Percentiles rank a stretch among this genome's conserved stretches.
Conservation (phyloP, 2,113 vertebrate genomes). For the Hippocampus abdominalis region DNA sequence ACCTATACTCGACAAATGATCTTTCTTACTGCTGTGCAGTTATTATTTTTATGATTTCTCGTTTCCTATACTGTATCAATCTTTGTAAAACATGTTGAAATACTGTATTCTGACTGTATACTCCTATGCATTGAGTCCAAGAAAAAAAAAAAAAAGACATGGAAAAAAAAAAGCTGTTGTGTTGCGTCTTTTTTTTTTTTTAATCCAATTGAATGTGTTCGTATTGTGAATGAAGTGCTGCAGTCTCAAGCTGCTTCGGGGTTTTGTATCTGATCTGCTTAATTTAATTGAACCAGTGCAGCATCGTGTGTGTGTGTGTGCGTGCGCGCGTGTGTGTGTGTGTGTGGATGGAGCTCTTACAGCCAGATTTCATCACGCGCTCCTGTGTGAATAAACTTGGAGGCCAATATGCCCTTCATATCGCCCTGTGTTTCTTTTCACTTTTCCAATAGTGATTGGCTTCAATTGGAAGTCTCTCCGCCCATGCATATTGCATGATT, state of each 20-base stretch:
- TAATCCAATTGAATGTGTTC: slow-evolving; percentile 68
- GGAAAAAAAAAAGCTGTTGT: slow-evolving; percentile 51
- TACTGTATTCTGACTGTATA: slow-evolving; percentile 75
- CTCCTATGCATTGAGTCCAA: slow-evolving; percentile 76
- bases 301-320: slow-evolving; percentile 33
- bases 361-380: slow-evolving; percentile 63
- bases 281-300: slow-evolving; percentile 47
- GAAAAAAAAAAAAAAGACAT: slow-evolving; percentile 44
- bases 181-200: slow-evolving; percentile 61
- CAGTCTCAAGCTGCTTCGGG: background rate
- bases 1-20: slow-evolving; percentile 76
- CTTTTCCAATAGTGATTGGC: slow-evolving; percentile 49
- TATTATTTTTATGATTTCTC: slow-evolving; percentile 72
- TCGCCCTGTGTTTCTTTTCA: slow-evolving; percentile 55
- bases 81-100: slow-evolving; percentile 78
- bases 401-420: slow-evolving; percentile 55
- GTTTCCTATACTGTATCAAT: slow-evolving; percentile 75
- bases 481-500: slow-evolving; percentile 57
- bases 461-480: slow-evolving; percentile 37
- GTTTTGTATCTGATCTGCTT: slow-evolving; percentile 59
- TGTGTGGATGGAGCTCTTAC: slow-evolving; percentile 55
- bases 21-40: slow-evolving; percentile 83
- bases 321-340: slow-evolving; percentile 25
- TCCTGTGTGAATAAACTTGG: slow-evolving; percentile 68
- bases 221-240: slow-evolving; percentile 23